Conservation (phyloP, 2,113 vertebrate species). For the Rutilus rutilus region DNA sequence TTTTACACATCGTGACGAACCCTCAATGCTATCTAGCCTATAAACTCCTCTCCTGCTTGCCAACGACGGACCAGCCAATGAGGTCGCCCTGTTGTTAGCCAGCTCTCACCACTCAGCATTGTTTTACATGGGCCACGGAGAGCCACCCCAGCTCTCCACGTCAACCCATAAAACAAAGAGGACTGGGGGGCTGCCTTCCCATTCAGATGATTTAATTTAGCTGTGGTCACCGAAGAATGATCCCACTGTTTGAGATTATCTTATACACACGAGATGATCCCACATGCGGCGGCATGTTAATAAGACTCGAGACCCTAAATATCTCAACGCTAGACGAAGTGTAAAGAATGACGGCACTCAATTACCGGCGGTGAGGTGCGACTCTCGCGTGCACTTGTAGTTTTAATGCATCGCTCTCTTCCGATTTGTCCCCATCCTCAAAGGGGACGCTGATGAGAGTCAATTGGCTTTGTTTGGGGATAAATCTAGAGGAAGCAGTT, state of each 20-base stretch:
- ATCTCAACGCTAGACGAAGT: slow-evolving; percentile 40
- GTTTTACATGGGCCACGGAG: background rate
- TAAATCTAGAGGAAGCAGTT: slow-evolving; percentile 32
- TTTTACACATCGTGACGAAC: background rate
- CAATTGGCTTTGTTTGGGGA: slow-evolving; percentile 34
- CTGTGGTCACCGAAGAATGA: slow-evolving; percentile 20
- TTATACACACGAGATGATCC: slow-evolving; percentile 10
- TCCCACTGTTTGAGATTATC: slow-evolving; percentile 3
- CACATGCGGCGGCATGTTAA: slow-evolving; percentile 24
- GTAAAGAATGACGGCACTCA: slow-evolving; percentile 41
- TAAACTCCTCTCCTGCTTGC: background rate
- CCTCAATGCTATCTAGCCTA: background rate
- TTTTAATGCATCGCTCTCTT: slow-evolving; percentile 23
- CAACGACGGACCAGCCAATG: background rate
- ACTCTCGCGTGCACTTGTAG: slow-evolving; percentile 21
- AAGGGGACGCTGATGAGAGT: slow-evolving; percentile 20
- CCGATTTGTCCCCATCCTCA: background rate
- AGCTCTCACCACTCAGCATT: slow-evolving; percentile 16
- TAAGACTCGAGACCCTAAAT: slow-evolving; percentile 23
- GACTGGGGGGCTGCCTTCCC: background rate
- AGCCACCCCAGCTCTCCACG: no score
- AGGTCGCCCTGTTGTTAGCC: background rate
- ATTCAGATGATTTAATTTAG: slow-evolving; percentile 38
- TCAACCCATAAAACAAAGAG: slow-evolving; percentile 27
- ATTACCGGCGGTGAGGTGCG: slow-evolving; percentile 30